These are phyloP conservation scores for Mechanitis messenoides DNA, from an alignment of 2,888 invertebrate genomes.

Conservation along the genomic window DNA sequence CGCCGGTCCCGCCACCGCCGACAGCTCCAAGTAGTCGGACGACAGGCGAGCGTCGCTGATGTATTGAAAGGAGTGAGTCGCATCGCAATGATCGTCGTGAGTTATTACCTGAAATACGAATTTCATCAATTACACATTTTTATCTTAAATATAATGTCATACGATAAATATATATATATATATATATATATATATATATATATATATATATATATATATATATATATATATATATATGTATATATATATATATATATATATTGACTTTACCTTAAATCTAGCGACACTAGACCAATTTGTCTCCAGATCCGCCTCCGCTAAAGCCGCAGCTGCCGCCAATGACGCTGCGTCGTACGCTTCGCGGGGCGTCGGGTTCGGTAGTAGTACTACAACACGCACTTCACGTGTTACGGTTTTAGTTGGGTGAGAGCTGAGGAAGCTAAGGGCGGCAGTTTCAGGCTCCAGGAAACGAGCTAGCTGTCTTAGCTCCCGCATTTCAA, in stretches of 20 bases:
- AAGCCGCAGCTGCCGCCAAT: slow-evolving; percentile 49
- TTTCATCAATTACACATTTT: too few species aligned
- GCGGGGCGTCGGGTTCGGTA: slow-evolving; percentile 38
- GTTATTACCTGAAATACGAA: slow-evolving; percentile 39
- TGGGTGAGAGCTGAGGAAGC: slow-evolving; percentile 36
- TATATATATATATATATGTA: too few species aligned
- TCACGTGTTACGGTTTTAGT: slow-evolving; percentile 34
- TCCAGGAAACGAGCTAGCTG: slow-evolving; percentile 30
- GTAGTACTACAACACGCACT: slow-evolving; percentile 47
- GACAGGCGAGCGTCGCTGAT: slow-evolving; percentile 51
- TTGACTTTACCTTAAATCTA: slow-evolving; percentile 26
- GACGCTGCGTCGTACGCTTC: slow-evolving; percentile 42
- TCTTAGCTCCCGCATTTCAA: slow-evolving; percentile 39
- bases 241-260: background rate
- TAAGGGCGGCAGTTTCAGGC: slow-evolving; percentile 35
- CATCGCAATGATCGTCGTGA: slow-evolving; percentile 54
- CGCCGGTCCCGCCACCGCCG: slow-evolving; percentile 58
- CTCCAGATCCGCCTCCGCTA: slow-evolving; percentile 46
- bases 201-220: too few species aligned
- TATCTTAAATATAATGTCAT: background rate
- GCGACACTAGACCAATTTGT: slow-evolving; percentile 14
- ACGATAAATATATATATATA: background rate
- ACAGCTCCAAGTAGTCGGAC: slow-evolving; percentile 51
- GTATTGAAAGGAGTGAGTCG: slow-evolving; percentile 51
- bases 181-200: too few species aligned